Conservation (phyloP, 2,888 invertebrate species). For the Philonicus albiceps region DNA sequence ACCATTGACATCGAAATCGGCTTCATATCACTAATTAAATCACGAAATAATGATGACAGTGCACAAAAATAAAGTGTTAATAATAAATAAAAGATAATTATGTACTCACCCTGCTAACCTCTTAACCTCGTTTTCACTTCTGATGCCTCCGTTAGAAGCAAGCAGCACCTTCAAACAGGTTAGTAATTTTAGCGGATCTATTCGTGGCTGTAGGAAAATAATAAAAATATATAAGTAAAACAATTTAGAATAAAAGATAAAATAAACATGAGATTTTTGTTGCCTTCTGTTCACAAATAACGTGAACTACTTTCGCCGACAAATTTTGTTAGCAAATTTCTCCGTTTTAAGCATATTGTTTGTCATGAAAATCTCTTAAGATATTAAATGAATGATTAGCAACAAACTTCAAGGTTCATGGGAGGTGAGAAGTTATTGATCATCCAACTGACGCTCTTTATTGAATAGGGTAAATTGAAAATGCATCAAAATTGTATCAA, state of each 20-base stretch:
- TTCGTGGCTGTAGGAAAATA: conserved; percentile 80
- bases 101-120: conserved; percentile 81
- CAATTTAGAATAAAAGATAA: background rate
- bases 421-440: no score
- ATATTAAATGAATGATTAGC: no score
- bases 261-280: background rate
- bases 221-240: conserved; percentile 41
- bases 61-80: background rate
- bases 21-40: background rate
- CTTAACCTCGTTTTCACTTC: conserved; percentile 85
- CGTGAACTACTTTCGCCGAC: no score
- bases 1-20: no score
- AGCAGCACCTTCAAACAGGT: conserved; percentile 88
- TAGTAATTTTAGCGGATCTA: conserved; percentile 87
- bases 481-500: no score
- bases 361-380: no score
- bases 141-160: conserved; percentile 85
- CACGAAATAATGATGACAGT: background rate
- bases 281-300: background rate
- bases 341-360: no score
- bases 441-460: no score
- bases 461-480: no score
- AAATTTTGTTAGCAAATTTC: no score
- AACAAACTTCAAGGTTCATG: no score
- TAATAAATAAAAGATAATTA: background rate